These are phyloP conservation scores for Monochamus saltuarius DNA, from an alignment of 1,140 invertebrate species.

Conservation along the genomic window DNA sequence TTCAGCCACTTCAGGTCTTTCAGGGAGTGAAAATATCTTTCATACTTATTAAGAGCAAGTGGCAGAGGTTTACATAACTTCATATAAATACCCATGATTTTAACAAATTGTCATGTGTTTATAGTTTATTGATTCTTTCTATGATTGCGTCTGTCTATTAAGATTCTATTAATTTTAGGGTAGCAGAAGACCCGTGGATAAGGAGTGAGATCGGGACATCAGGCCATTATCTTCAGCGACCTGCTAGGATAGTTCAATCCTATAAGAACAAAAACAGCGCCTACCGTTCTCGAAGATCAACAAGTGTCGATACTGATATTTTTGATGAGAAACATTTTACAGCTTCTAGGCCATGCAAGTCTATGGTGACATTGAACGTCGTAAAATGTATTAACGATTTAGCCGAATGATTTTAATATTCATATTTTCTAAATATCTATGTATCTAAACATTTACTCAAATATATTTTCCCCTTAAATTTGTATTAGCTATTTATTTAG, in stretches of 20 bases:
- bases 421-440: no score
- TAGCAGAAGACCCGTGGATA: constrained; percentile 44
- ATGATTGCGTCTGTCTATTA: no score
- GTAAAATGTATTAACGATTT: constrained; percentile 31
- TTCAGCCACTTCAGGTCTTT: no score
- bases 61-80: no score
- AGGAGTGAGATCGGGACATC: constrained; percentile 45
- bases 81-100: no score
- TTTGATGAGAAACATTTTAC: constrained; percentile 10
- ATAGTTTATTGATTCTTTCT: no score
- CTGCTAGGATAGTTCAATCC: constrained; percentile 26
- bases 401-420: background rate
- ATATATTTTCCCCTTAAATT: no score
- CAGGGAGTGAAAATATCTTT: no score
- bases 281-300: constrained; percentile 40
- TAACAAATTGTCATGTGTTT: no score
- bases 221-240: constrained; percentile 44
- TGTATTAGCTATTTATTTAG: no score
- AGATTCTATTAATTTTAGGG: constrained; percentile 31
- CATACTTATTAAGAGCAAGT: no score
- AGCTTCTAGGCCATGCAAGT: constrained; percentile 30
- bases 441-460: no score
- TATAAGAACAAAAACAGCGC: constrained; percentile 25
- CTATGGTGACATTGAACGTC: constrained; percentile 30
- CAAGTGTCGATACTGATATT: constrained; percentile 37